phyloP scores from a whole-genome alignment of 1,140 invertebrate species.

The Philotrypesis tridentata region DNA sequence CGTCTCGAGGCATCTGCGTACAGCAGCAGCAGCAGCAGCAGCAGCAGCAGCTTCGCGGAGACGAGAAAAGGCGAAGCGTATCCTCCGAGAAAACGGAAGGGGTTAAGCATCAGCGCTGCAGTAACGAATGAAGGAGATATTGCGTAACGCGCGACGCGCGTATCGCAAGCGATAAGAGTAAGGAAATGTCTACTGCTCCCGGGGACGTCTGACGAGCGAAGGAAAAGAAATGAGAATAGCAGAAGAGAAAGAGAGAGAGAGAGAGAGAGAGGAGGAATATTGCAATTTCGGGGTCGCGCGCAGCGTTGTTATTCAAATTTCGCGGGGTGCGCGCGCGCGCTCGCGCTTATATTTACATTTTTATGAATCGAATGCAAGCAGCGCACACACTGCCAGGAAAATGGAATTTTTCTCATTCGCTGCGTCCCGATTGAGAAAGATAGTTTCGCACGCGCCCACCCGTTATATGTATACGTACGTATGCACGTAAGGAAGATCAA shows the following conservation, averaged over 20 bases:
- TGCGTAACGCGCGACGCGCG: background rate
- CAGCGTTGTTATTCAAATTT: conserved; percentile 38
- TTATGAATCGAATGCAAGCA: conserved; percentile 41
- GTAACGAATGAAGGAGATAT: conserved; percentile 19
- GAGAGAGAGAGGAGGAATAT: conserved; percentile 26
- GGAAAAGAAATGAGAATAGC: background rate
- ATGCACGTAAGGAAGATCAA: background rate
- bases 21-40: no score
- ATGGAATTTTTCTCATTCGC: conserved; percentile 16
- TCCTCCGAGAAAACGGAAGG: background rate
- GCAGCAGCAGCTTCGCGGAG: background rate
- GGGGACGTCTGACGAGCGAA: conserved; percentile 2
- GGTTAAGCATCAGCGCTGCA: conserved; percentile 1
- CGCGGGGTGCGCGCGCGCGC: no score
- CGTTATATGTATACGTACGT: no score
- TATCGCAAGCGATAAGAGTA: conserved; percentile 26
- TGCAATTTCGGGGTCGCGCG: conserved; percentile 23
- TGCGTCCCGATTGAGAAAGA: background rate
- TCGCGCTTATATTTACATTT: conserved; percentile 43
- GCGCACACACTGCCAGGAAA: background rate
- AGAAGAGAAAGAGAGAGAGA: background rate
- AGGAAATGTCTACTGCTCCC: background rate
- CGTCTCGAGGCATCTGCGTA: background rate
- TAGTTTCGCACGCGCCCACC: conserved; percentile 6
- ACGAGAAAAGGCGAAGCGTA: background rate